These are phyloP conservation scores for Neria commutata DNA, from an alignment of 2,888 invertebrate genomes.

Conservation along the genomic window DNA sequence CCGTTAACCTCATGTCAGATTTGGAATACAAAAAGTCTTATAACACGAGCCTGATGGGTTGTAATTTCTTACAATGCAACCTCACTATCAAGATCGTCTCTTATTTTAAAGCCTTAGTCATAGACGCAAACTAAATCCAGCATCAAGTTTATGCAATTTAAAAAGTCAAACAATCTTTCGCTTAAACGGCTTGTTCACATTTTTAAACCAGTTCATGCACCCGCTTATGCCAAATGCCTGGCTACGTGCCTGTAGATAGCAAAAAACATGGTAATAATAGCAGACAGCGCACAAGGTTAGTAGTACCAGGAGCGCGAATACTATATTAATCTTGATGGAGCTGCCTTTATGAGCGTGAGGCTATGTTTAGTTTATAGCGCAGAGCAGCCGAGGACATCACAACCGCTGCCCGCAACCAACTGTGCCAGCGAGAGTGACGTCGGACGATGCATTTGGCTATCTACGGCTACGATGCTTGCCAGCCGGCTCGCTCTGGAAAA, in stretches of 20 bases:
- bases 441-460: neutral
- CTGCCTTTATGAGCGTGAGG: slow-evolving; percentile 23
- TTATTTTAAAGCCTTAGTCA: no score
- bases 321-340: slow-evolving; percentile 41
- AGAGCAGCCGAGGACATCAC: slow-evolving; percentile 5
- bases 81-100: no score
- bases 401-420: slow-evolving; percentile 3
- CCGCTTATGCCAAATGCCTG: no score
- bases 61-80: no score
- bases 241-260: no score
- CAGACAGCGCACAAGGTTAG: slow-evolving; percentile 22
- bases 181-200: no score
- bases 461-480: neutral
- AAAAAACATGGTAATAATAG: neutral
- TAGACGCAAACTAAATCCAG: no score
- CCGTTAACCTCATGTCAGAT: no score
- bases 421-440: slow-evolving; percentile 1
- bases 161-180: no score
- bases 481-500: slow-evolving; percentile 20
- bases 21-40: no score
- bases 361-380: neutral
- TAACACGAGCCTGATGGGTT: no score
- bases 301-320: slow-evolving; percentile 37
- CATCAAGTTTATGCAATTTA: no score
- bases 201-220: neutral